Conservation (phyloP, 2,797 vertebrate species). For the Euthynnus affinis region DNA sequence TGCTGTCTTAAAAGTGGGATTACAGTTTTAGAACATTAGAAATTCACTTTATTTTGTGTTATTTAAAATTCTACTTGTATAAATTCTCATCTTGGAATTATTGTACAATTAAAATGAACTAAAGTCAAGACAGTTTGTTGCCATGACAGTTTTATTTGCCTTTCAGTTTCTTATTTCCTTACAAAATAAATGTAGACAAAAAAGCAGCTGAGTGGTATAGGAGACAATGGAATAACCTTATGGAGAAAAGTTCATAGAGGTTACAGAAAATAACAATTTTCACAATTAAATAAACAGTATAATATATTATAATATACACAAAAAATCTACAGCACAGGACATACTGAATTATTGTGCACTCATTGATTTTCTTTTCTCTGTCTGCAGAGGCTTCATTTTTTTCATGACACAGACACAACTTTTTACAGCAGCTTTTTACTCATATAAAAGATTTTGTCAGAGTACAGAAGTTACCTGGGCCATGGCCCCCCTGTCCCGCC, state of each 20-base stretch:
- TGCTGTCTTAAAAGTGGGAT: conserved; percentile 46
- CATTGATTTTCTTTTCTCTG: conserved; percentile 34
- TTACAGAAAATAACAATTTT: conserved; percentile 11
- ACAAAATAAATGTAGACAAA: not conserved
- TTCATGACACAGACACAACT: too few species aligned
- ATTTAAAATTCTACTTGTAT: conserved; percentile 11
- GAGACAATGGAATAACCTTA: not conserved
- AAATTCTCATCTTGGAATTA: conserved; percentile 16
- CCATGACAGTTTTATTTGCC: not conserved
- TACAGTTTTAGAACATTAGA: conserved; percentile 47
- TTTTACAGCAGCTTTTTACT: too few species aligned
- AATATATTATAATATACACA: too few species aligned
- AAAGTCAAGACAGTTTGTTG: not conserved
- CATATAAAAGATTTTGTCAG: too few species aligned
- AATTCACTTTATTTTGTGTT: conserved; percentile 12
- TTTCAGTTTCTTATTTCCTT: not conserved
- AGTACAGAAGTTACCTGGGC: too few species aligned
- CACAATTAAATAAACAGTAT: conserved; percentile 27
- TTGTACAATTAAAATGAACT: not conserved
- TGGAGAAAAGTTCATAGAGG: not conserved
- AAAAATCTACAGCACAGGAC: not conserved
- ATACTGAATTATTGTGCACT: conserved; percentile 2
- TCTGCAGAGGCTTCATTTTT: conserved; percentile 3
- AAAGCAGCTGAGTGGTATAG: not conserved
- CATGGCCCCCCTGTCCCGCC: too few species aligned